Conservation (phyloP, 2,888 invertebrate species). For the Orthonevra nobilis region DNA sequence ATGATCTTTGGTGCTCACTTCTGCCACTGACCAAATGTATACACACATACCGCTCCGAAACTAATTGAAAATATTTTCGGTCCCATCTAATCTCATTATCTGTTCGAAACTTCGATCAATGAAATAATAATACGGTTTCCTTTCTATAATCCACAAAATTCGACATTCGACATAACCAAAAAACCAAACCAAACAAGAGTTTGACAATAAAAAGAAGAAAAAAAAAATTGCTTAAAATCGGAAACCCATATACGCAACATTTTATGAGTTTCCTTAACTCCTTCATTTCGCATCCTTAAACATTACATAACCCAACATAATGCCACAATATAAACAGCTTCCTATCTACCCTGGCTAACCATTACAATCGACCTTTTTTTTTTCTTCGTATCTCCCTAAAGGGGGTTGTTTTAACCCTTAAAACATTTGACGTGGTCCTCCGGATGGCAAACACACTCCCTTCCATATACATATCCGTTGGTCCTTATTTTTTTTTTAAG, state of each 20-base stretch:
- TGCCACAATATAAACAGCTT: constrained; percentile 67
- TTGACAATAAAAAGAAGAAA: constrained; percentile 17
- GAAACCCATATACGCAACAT: constrained; percentile 66
- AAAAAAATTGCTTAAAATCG: constrained; percentile 68
- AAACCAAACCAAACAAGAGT: constrained; percentile 1
- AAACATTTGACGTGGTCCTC: constrained; percentile 62
- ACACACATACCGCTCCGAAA: too few species aligned
- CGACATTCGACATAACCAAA: not conserved
- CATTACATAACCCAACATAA: constrained; percentile 64
- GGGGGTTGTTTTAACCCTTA: constrained; percentile 59
- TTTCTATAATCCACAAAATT: constrained; percentile 42
- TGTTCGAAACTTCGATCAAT: constrained; percentile 51
- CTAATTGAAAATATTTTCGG: constrained; percentile 67
- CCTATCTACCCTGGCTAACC: constrained; percentile 62
- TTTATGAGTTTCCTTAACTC: constrained; percentile 70
- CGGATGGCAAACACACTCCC: constrained; percentile 33
- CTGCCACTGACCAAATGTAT: constrained; percentile 39
- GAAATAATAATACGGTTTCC: constrained; percentile 63
- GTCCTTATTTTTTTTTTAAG: constrained; percentile 28
- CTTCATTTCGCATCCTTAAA: constrained; percentile 67
- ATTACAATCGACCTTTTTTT: constrained; percentile 60
- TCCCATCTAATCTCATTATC: constrained; percentile 66
- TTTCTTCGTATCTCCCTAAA: constrained; percentile 10
- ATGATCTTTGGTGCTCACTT: not conserved
- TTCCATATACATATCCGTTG: constrained; percentile 37